Conservation (phyloP, 2,797 vertebrate species). For the Trematomus bernacchii region DNA sequence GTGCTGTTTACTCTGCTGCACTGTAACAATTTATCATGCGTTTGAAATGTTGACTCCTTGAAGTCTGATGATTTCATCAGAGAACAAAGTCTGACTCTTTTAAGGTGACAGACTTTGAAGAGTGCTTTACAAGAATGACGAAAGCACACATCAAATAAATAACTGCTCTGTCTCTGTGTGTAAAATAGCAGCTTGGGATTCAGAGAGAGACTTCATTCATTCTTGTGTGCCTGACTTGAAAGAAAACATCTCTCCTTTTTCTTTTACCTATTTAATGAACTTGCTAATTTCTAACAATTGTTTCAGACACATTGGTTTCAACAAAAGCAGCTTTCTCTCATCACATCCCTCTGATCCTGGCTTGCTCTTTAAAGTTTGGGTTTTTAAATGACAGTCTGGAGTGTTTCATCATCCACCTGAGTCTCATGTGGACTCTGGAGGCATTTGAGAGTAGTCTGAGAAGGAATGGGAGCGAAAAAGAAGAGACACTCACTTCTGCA, state of each 20-base stretch:
- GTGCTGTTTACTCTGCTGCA: slow-evolving; percentile 33
- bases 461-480: slow-evolving; percentile 8
- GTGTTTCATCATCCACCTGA: slow-evolving; percentile 43
- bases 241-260: neutral
- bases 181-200: neutral
- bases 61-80: slow-evolving; percentile 22
- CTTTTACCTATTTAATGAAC: slow-evolving; percentile 7
- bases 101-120: slow-evolving; percentile 26
- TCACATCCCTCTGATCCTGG: slow-evolving; percentile 39
- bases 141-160: slow-evolving; percentile 14
- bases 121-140: slow-evolving; percentile 12
- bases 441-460: slow-evolving; percentile 5
- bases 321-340: slow-evolving; percentile 30
- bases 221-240: slow-evolving; percentile 22
- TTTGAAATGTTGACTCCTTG: slow-evolving; percentile 23
- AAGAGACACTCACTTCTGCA: slow-evolving; percentile 6
- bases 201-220: neutral
- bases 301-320: slow-evolving; percentile 38
- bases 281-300: neutral
- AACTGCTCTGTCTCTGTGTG: neutral
- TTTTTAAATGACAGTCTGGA: slow-evolving; percentile 39
- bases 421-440: slow-evolving; percentile 38
- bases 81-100: slow-evolving; percentile 20
- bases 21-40: slow-evolving; percentile 42
- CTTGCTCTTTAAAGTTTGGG: slow-evolving; percentile 19